Conservation (phyloP, 1,140 invertebrate genomes). For the Manduca sexta region DNA sequence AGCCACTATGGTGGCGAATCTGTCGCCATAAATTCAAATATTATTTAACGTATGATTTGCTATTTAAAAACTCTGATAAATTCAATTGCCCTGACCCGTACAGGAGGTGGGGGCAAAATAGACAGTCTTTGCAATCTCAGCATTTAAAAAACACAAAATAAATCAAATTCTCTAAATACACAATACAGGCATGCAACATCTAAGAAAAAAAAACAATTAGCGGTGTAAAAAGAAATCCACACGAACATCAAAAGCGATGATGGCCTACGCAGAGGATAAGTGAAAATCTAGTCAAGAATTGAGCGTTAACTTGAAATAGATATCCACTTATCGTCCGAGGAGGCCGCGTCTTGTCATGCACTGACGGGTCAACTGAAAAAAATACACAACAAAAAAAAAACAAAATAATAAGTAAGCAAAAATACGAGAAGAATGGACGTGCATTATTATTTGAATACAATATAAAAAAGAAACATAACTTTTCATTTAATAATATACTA, state of each 20-base stretch:
- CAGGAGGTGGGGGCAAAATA: too few relatives aligned
- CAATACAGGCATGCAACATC: neutral
- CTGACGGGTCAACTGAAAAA: constrained; percentile 37
- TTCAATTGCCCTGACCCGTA: too few relatives aligned
- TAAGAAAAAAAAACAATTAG: constrained; percentile 9
- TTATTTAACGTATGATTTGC: too few relatives aligned
- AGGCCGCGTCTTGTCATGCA: constrained; percentile 30
- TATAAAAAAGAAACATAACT: constrained; percentile 5
- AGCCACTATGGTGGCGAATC: too few relatives aligned
- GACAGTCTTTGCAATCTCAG: too few relatives aligned
- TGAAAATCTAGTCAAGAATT: constrained; percentile 75
- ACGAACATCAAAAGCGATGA: constrained; percentile 39
- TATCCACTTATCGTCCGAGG: constrained; percentile 59
- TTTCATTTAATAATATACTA: too few relatives aligned
- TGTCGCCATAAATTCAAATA: too few relatives aligned
- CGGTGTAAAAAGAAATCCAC: constrained; percentile 19
- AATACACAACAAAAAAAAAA: constrained; percentile 22
- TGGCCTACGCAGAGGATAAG: constrained; percentile 66
- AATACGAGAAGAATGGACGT: constrained; percentile 16
- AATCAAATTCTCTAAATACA: too few relatives aligned
- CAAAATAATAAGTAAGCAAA: constrained; percentile 19
- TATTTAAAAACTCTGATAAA: too few relatives aligned
- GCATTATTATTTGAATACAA: neutral
- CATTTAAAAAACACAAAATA: neutral
- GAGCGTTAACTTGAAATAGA: constrained; percentile 60